Conservation (phyloP, 2,797 vertebrate species). For the Rhinogobio ventralis region DNA sequence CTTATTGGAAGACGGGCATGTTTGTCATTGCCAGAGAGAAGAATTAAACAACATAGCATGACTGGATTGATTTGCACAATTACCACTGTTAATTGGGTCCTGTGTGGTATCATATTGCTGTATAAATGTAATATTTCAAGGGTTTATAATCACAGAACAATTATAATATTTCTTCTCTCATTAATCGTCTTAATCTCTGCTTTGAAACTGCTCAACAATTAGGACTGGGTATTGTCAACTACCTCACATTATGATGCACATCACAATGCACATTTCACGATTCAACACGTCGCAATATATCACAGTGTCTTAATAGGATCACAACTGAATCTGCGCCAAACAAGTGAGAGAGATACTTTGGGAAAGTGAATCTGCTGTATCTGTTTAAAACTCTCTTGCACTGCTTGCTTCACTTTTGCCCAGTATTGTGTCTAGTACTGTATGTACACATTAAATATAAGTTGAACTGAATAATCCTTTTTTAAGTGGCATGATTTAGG, state of each 20-base stretch:
- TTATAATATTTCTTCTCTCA: constrained; percentile 34
- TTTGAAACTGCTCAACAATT: constrained; percentile 39
- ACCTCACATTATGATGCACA: constrained; percentile 25
- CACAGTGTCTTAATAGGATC: not conserved
- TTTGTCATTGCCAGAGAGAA: constrained; percentile 48
- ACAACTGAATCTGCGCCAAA: not conserved
- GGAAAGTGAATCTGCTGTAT: not conserved
- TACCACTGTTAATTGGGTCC: constrained; percentile 53
- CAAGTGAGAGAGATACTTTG: not conserved
- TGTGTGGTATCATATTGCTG: constrained; percentile 22
- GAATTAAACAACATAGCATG: constrained; percentile 52
- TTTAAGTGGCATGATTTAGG: not conserved
- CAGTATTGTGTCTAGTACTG: not conserved
- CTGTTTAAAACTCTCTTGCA: not conserved
- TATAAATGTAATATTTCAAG: constrained; percentile 47
- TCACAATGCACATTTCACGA: constrained; percentile 11
- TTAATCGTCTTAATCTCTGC: constrained; percentile 31
- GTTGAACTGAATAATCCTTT: not conserved
- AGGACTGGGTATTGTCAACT: constrained; percentile 17
- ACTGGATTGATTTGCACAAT: constrained; percentile 52
- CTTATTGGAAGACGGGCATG: constrained; percentile 60
- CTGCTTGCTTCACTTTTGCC: not conserved
- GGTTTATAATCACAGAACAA: constrained; percentile 25
- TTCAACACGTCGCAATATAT: constrained; percentile 7
- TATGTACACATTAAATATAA: not conserved